These are phyloP conservation scores for Heliocidaris tuberculata DNA, from an alignment of 35 echinoderm and acorn worm species.

Conservation along the genomic window DNA sequence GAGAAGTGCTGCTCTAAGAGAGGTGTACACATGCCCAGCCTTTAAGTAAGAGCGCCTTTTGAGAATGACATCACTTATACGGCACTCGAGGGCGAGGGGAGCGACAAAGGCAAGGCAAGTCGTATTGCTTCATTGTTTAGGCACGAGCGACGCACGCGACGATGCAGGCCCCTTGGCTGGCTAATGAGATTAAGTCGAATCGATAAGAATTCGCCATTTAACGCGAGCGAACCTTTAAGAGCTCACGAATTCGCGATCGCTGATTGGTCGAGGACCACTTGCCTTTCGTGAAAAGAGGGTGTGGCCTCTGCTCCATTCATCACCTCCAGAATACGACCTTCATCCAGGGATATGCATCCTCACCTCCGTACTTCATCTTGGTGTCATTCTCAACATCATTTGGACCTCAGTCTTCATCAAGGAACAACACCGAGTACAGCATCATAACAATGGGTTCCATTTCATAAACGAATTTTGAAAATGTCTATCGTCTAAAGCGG, in stretches of 20 bases:
- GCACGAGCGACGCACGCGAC: constrained; percentile 46
- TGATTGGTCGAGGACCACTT: constrained; percentile 33
- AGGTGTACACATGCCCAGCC: constrained; percentile 33
- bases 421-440: neutral
- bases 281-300: neutral
- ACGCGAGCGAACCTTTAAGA: neutral
- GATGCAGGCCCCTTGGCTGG: constrained; percentile 10
- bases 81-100: neutral
- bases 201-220: constrained; percentile 19
- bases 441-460: neutral
- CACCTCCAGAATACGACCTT: constrained; percentile 13
- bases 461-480: neutral
- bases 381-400: neutral
- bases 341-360: neutral
- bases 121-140: constrained; percentile 38
- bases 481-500: no score
- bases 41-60: constrained; percentile 36
- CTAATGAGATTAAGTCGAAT: constrained; percentile 40
- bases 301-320: constrained; percentile 40
- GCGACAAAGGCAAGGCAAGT: constrained; percentile 40
- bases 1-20: constrained; percentile 32
- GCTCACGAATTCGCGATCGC: neutral
- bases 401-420: neutral
- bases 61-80: constrained; percentile 50
- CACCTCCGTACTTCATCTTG: neutral